Conservation (phyloP, 1,140 invertebrate species). For the Lepeophtheirus salmonis region DNA sequence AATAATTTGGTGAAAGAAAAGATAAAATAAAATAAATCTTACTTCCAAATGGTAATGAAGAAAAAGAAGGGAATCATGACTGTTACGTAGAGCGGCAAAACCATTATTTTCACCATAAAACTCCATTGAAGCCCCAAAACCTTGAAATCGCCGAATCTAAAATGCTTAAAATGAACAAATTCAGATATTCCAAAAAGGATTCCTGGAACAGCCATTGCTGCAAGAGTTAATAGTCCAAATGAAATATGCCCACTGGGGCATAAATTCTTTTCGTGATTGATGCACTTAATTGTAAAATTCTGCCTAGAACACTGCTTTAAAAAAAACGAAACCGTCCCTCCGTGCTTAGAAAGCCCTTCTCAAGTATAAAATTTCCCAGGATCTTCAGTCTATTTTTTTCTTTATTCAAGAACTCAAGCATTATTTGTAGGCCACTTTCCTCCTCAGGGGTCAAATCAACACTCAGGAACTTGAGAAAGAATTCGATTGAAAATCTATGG, state of each 20-base stretch:
- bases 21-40: no score
- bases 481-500: neutral
- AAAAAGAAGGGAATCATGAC: constrained; percentile 10
- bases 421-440: neutral
- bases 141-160: neutral
- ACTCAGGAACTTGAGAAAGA: neutral
- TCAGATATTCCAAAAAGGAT: constrained; percentile 4
- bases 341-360: neutral
- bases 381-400: neutral
- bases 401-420: neutral
- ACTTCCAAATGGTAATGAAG: constrained; percentile 4
- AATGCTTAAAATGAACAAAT: neutral
- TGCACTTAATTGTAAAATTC: neutral
- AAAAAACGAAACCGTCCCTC: neutral
- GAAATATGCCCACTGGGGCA: constrained; percentile 6
- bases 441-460: constrained; percentile 4
- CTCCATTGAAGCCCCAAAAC: neutral
- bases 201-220: constrained; percentile 3
- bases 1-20: no score
- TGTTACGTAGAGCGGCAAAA: constrained; percentile 4
- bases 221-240: neutral
- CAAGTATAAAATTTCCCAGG: neutral
- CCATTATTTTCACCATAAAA: neutral
- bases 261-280: neutral
- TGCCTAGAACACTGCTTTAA: neutral